Evolutionary conservation across 2,888 invertebrate species (phyloP).

Genomic region (Crepidodera aurea): DNA sequence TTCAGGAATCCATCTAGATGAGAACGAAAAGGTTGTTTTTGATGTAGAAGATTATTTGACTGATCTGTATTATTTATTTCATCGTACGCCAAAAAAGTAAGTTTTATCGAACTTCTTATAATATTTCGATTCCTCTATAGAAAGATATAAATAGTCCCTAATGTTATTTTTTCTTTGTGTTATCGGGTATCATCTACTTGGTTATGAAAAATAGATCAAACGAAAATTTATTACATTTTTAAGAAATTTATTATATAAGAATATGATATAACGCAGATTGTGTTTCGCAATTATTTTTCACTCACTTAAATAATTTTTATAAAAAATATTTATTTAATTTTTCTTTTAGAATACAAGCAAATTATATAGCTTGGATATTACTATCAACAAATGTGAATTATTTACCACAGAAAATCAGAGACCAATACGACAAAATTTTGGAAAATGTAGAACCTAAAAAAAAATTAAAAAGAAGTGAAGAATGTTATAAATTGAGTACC

Average conservation of each 20-base stretch:
- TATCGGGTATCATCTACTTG: too few relatives aligned
- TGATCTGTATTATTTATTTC: slow-evolving; percentile 45
- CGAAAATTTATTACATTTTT: too few relatives aligned
- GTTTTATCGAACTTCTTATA: neutral
- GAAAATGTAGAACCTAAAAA: neutral
- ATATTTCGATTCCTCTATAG: too few relatives aligned
- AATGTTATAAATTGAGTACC: slow-evolving; percentile 43
- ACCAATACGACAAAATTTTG: slow-evolving; percentile 38
- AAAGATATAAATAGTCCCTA: too few relatives aligned
- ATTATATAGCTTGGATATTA: slow-evolving; percentile 51
- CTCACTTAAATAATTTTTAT: too few relatives aligned
- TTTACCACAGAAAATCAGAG: slow-evolving; percentile 42
- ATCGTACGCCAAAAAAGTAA: slow-evolving; percentile 48
- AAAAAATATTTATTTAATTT: too few relatives aligned
- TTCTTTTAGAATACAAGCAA: slow-evolving; percentile 47
- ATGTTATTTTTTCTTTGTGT: too few relatives aligned
- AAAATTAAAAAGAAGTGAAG: slow-evolving; percentile 32
- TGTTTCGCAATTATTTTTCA: too few relatives aligned
- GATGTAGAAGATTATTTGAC: slow-evolving; percentile 43
- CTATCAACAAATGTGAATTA: slow-evolving; percentile 46
- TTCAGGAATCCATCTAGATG: slow-evolving; percentile 40
- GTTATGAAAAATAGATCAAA: too few relatives aligned
- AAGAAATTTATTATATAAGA: too few relatives aligned
- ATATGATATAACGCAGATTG: too few relatives aligned
- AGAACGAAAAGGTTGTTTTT: slow-evolving; percentile 44